phyloP scores from a whole-genome alignment of 2,113 vertebrate genomes.

The Rostratula benghalensis region DNA sequence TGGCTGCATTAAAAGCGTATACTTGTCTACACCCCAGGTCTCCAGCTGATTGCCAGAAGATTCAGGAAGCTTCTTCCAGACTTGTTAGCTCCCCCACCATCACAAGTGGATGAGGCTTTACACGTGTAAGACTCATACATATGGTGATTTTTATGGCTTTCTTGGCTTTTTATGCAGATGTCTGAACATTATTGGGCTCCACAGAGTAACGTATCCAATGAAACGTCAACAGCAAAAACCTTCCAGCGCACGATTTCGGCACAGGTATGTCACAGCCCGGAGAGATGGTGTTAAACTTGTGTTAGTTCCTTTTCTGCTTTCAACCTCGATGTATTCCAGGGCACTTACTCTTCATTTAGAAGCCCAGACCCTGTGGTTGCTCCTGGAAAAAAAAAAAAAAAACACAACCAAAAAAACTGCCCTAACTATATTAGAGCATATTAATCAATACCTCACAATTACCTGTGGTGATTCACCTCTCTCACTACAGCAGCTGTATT shows the following conservation, averaged over 20 bases:
- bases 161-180: slow-evolving; percentile 83
- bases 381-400: not conserved
- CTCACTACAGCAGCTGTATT: not conserved
- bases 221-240: slow-evolving; percentile 98
- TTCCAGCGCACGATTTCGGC: slow-evolving; percentile 99
- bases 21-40: not conserved
- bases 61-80: not conserved
- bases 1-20: not conserved
- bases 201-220: slow-evolving; percentile 97
- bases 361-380: not conserved
- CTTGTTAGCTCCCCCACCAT: not conserved
- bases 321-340: not conserved
- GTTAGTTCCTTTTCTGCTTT: not conserved
- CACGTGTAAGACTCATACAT: accelerated
- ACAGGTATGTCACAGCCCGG: slow-evolving; percentile 80
- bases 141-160: not conserved
- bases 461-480: not conserved
- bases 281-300: not conserved
- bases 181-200: slow-evolving; percentile 99
- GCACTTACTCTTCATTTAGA: not conserved
- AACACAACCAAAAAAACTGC: no score
- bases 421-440: not conserved
- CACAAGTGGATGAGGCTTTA: not conserved
- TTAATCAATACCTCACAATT: not conserved
- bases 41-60: not conserved